Evolutionary conservation across 2,797 vertebrate species (phyloP).

Genomic region (Onychomys arenicola): DNA sequence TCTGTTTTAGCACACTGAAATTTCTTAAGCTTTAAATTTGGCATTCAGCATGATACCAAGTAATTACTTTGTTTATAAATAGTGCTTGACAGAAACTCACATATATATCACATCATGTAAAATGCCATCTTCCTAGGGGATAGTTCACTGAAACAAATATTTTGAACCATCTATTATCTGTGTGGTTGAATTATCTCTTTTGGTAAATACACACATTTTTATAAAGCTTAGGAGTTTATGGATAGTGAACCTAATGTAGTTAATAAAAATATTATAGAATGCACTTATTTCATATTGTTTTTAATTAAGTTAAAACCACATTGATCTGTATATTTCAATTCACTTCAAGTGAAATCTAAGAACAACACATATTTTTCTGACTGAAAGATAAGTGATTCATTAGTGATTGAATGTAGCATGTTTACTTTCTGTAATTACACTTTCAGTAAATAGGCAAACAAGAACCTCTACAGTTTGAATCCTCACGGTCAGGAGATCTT

Average conservation of each 20-base stretch:
- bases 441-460: neutral
- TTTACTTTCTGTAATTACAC: constrained; percentile 39
- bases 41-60: neutral
- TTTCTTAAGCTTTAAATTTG: neutral
- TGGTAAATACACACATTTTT: neutral
- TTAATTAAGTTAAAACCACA: neutral
- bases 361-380: constrained; percentile 13
- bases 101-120: neutral
- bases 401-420: constrained; percentile 37
- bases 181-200: constrained; percentile 9
- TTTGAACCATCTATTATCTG: neutral
- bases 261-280: neutral
- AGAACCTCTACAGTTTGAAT: constrained; percentile 15
- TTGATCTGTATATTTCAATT: constrained; percentile 26
- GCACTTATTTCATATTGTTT: neutral
- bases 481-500: constrained; percentile 36
- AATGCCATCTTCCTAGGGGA: neutral
- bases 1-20: neutral
- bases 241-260: neutral
- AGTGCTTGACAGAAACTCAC: neutral
- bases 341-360: neutral
- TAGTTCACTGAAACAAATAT: neutral
- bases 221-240: neutral
- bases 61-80: neutral
- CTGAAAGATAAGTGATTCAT: neutral